phyloP scores from a whole-genome alignment of 2,113 vertebrate genomes.

The Psilopsiagon aurifrons region DNA sequence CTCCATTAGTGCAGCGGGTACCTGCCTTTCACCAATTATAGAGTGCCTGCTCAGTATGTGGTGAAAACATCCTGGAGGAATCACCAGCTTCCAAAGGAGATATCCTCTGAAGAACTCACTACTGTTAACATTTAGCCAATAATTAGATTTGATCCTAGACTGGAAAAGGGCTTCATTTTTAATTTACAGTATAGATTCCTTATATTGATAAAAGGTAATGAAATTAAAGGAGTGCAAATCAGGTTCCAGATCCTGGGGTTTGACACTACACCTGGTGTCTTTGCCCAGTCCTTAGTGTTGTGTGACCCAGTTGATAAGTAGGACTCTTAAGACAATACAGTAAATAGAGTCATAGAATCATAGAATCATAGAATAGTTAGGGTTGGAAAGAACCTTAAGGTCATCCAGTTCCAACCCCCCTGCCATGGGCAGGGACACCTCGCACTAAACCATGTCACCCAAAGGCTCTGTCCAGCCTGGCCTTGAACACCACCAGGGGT shows the following conservation, averaged over 20 bases:
- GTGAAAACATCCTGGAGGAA: not conserved
- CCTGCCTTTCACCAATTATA: not conserved
- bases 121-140: not conserved
- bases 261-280: not conserved
- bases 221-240: not conserved
- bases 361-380: no score
- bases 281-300: not conserved
- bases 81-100: not conserved
- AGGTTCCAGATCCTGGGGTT: not conserved
- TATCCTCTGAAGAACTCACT: not conserved
- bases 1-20: not conserved
- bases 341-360: not conserved
- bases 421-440: no score
- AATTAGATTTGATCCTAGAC: not conserved
- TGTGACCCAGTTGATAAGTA: not conserved
- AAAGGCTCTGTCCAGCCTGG: no score
- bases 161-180: not conserved
- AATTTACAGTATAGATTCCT: not conserved
- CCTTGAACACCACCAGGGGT: no score
- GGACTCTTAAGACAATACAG: not conserved
- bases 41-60: not conserved
- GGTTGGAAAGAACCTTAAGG: no score
- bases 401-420: no score
- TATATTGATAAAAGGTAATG: not conserved
- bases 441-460: no score